These are phyloP conservation scores for Mus caroli DNA, from an alignment of 2,797 vertebrate genomes.

Conservation along the genomic window DNA sequence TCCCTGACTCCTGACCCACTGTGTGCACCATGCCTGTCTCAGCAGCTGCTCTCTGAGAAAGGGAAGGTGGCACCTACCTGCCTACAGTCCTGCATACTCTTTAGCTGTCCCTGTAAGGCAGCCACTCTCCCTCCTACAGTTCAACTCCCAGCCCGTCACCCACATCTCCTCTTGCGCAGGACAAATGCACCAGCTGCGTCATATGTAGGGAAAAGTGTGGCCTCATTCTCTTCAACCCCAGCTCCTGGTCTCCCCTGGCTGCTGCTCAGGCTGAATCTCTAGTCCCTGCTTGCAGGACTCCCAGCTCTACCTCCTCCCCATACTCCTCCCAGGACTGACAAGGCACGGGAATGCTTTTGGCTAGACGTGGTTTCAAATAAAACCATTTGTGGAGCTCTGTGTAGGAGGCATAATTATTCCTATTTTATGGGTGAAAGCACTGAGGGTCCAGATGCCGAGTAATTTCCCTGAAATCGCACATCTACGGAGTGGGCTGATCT, in stretches of 20 bases:
- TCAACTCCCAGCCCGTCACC: background rate
- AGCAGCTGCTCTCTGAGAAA: background rate
- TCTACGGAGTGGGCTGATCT: background rate
- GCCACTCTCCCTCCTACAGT: background rate
- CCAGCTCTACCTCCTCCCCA: background rate
- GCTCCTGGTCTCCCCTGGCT: background rate
- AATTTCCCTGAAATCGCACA: constrained; percentile 27
- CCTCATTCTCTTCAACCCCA: background rate
- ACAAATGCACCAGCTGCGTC: background rate
- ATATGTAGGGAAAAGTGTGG: background rate
- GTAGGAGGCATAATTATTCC: background rate
- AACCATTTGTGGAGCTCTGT: background rate
- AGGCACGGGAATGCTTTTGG: background rate
- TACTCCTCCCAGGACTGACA: background rate
- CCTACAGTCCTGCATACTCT: background rate
- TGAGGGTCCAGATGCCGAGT: constrained; percentile 32
- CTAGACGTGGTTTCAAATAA: background rate
- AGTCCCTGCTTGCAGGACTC: background rate
- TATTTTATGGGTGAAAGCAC: constrained; percentile 7
- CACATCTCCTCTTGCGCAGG: background rate
- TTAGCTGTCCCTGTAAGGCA: background rate
- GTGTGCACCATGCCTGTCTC: background rate
- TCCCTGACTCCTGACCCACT: background rate
- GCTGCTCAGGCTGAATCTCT: background rate
- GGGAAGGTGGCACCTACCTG: background rate